Percentiles rank a stretch among this genome's conserved stretches.
These are phyloP conservation scores for Lasioglossum malachurum DNA, from an alignment of 2,888 invertebrate species.

Conservation along the genomic window DNA sequence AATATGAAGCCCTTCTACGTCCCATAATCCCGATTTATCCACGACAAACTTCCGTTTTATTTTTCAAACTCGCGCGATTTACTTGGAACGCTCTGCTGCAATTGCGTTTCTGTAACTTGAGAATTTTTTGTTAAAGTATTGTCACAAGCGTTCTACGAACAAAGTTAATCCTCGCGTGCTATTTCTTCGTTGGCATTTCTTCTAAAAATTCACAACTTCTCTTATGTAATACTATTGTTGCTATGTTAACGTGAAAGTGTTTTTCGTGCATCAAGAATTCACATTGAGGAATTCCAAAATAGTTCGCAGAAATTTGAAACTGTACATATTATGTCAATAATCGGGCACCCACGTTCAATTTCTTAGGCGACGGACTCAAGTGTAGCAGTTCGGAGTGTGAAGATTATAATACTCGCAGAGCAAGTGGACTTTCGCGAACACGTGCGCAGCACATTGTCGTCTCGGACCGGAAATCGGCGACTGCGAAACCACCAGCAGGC, in stretches of 20 bases:
- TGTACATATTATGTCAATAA: too few relatives aligned
- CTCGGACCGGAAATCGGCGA: slow-evolving; percentile 27
- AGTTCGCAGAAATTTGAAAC: too few relatives aligned
- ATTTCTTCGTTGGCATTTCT: too few relatives aligned
- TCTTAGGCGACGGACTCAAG: not conserved
- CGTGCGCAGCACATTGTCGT: not conserved
- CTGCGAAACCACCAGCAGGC: slow-evolving; percentile 11
- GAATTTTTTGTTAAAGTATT: not conserved
- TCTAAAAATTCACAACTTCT: too few relatives aligned
- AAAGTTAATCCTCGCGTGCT: not conserved
- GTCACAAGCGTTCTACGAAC: not conserved
- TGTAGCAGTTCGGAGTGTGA: not conserved
- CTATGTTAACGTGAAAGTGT: too few relatives aligned
- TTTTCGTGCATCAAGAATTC: not conserved
- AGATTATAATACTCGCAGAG: not conserved
- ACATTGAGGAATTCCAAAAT: not conserved
- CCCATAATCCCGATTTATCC: not conserved
- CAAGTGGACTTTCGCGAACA: not conserved
- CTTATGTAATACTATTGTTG: too few relatives aligned
- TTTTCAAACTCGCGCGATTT: not conserved
- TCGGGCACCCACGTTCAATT: too few relatives aligned
- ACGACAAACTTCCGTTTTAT: not conserved
- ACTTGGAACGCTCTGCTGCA: not conserved
- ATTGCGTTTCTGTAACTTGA: not conserved
- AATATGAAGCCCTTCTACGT: not conserved